Percentiles rank a stretch among this genome's conserved stretches.
Conservation (phyloP, 2,888 invertebrate species). For the Aproaerema taeniolella region DNA sequence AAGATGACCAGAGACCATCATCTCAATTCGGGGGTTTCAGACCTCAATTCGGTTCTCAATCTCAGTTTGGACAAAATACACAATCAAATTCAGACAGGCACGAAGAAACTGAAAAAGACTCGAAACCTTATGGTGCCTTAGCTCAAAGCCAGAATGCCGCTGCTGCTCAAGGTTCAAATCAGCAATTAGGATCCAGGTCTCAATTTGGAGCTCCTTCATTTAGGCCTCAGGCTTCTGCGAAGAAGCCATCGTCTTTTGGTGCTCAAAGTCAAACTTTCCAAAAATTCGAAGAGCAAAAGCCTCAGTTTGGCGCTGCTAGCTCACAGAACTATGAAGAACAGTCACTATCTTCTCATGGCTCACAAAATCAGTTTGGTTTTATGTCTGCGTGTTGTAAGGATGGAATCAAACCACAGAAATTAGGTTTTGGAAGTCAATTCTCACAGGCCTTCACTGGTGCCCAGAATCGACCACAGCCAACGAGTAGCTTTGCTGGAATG, state of each 20-base stretch:
- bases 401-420: background rate
- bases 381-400: constrained; percentile 4
- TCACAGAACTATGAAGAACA: too few species aligned
- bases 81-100: too few species aligned
- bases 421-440: constrained; percentile 14
- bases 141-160: constrained; percentile 1
- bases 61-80: constrained; percentile 9
- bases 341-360: too few species aligned
- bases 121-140: constrained; percentile 8
- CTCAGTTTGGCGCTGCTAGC: constrained; percentile 16
- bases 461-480: constrained; percentile 23
- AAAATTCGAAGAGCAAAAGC: constrained; percentile 2
- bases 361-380: constrained; percentile 8
- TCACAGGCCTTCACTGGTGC: constrained; percentile 22
- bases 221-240: too few species aligned
- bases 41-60: constrained; percentile 7
- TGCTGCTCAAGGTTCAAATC: constrained; percentile 12
- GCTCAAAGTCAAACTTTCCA: constrained; percentile 15
- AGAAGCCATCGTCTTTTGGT: too few species aligned
- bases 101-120: background rate
- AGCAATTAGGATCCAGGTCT: constrained; percentile 18
- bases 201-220: constrained; percentile 20
- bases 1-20: background rate
- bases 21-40: background rate
- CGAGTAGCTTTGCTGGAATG: constrained; percentile 31